Evolutionary conservation across 2,888 invertebrate species (phyloP).

Genomic region (Noctua pronuba): DNA sequence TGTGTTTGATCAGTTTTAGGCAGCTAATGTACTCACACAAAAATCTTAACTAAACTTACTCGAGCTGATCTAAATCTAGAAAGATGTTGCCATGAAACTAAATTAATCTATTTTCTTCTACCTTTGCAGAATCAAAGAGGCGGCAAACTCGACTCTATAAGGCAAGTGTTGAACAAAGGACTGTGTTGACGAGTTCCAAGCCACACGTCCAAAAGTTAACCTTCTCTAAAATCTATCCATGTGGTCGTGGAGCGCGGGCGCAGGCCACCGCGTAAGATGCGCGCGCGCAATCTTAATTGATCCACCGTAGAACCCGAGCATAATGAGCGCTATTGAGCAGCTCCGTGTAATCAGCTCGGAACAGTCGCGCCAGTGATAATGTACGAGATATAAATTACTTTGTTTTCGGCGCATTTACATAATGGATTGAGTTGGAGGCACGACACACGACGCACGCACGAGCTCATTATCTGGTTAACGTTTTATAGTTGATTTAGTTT

Average conservation of each 20-base stretch:
- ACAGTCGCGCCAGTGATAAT: conserved; percentile 41
- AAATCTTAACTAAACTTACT: not conserved
- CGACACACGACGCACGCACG: conserved; percentile 15
- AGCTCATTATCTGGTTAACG: conserved; percentile 4
- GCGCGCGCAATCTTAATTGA: conserved; percentile 66
- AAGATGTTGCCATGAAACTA: not conserved
- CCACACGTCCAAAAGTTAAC: not conserved
- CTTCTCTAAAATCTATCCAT: conserved; percentile 7
- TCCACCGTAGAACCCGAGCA: conserved; percentile 39
- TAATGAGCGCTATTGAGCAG: conserved; percentile 54
- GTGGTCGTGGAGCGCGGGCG: not conserved
- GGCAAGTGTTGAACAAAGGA: not conserved
- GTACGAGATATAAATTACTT: conserved; percentile 40
- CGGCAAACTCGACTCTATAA: not conserved
- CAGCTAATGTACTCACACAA: not conserved
- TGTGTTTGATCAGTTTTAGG: not conserved
- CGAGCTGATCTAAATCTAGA: not conserved
- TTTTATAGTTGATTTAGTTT: conserved; percentile 29
- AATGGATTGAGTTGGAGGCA: conserved; percentile 50
- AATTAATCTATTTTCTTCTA: not conserved
- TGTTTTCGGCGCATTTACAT: conserved; percentile 55
- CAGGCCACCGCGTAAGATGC: conserved; percentile 59
- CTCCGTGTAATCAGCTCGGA: conserved; percentile 25
- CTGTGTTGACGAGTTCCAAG: not conserved
- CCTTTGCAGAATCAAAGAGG: not conserved